Evolutionary conservation across 2,888 invertebrate genomes (phyloP), one percentile per base, ranked within the genome.

Genomic region (Disparrhopalites patrizii): DNA sequence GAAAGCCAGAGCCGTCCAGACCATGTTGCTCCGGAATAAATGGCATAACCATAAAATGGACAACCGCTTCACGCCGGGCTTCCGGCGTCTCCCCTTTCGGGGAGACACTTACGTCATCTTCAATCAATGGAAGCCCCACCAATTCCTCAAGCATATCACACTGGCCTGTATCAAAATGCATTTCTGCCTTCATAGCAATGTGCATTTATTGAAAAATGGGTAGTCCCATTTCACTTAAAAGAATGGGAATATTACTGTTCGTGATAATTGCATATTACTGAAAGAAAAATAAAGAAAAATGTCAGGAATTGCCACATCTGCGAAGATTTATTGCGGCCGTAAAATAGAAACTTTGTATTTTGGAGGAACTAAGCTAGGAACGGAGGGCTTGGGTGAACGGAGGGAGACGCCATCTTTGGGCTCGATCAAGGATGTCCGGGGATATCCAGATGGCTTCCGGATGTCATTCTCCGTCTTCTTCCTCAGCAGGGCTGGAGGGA

Each of bases 111-210:
- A 50, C 20, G 10, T 18, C 4, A 15, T 56, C 8, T 56, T 56
- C 10, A 43, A 50, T 20, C 63, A 55, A 56, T 63, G 55, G 63
- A 23, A 13, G 7, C 63, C 63, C 0, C 43, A 20, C 0, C n/a
- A 20, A 18, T 64, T 57, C 27, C 23, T 64, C 2, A 47, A 50
- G 33, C 56, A 56, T 8, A 27, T 64, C 2, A 27, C 57, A 2
- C 43, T 57, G 4, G 28, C 50, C 13, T 43, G n/a, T n/a, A 56
- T 64, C 7, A 64, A 64, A 57, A 56, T 64, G 3, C 56, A 64
- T 30, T 47, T 64, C 8, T 64, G 57, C 23, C 25, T 61, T 2
- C 62, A 62, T 18, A 54, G 62, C 13, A 62, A 55, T 40, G 40
- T 62, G 4, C 27, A 36, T 7, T 1, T 40, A 1, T 62, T 62